phyloP scores from a whole-genome alignment of 2,888 invertebrate genomes.

The Stenotaenia linearis region DNA sequence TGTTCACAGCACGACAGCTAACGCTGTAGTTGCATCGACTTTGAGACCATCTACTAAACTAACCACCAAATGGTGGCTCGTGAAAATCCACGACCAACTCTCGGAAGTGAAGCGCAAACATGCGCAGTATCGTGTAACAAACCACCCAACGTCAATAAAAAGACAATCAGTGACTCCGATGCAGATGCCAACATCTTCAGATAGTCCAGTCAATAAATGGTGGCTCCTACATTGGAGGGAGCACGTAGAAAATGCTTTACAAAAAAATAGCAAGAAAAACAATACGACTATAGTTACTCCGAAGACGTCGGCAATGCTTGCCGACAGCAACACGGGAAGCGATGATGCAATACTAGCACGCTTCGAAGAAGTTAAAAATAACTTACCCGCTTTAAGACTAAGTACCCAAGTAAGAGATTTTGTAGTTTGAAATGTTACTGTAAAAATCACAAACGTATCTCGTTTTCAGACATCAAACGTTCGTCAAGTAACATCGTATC shows the following conservation, averaged over 20 bases:
- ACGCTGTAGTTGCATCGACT: neutral
- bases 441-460: too few species aligned
- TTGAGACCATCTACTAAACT: neutral
- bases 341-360: neutral
- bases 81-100: neutral
- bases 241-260: neutral
- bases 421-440: neutral
- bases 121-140: neutral
- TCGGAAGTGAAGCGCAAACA: neutral
- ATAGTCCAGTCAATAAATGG: neutral
- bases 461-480: neutral
- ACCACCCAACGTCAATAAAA: neutral
- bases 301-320: neutral
- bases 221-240: neutral
- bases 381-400: neutral
- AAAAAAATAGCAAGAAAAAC: neutral
- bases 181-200: neutral
- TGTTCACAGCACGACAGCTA: neutral
- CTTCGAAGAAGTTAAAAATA: neutral
- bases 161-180: neutral
- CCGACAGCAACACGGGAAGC: neutral
- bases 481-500: neutral
- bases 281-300: neutral
- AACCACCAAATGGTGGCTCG: neutral
- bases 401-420: neutral